Evolutionary conservation across 2,113 vertebrate species (phyloP), one percentile per base, ranked within the genome.

Genomic region (Bubo scandiacus): DNA sequence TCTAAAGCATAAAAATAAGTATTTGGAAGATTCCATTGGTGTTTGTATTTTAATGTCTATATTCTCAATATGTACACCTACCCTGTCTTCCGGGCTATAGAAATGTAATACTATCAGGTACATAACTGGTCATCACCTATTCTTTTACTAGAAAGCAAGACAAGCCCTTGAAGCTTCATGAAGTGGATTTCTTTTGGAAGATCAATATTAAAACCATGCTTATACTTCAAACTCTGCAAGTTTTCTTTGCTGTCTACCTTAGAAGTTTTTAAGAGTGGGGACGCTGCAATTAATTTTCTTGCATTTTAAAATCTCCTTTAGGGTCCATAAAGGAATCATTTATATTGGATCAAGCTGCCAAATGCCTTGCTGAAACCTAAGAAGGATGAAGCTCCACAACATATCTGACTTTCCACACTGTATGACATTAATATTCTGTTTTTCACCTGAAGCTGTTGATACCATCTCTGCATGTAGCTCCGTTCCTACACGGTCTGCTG

Each of bases 401-500:
- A 38, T 30, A 30, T 61, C 51, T 84, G 49, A 82, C 42, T 86
- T 62, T 77, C 30, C 15, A 85, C 5, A 30, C 12, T 26, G 15
- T 14, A 75, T 42, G 27, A 75, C 12, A 71, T n/a, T 19, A 78
- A 34, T 77, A 9, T 91, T 63, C 32, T 42, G 26, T 34, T 87
- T 94, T 96, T 98, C 97, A 99, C 99, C 99, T 99, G 98, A 99
- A 99, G 85, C 96, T 97, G 90, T 99, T 99, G 84, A 99, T 88
- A n/a, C 95, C 98, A 52, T 99, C 99, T 94, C 97, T 98, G 95
- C 99, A 99, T 0, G 98, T 98, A 86, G 98, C 99, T 98, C 99
- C 99, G 58, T 99, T 99, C 87, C 98, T 98, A 92, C 99, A 99
- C 17, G 99, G 99, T 91, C 98, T 94, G 80, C 98, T 99, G 96